phyloP scores from a whole-genome alignment of 2,888 invertebrate genomes.

The Busseola fusca region DNA sequence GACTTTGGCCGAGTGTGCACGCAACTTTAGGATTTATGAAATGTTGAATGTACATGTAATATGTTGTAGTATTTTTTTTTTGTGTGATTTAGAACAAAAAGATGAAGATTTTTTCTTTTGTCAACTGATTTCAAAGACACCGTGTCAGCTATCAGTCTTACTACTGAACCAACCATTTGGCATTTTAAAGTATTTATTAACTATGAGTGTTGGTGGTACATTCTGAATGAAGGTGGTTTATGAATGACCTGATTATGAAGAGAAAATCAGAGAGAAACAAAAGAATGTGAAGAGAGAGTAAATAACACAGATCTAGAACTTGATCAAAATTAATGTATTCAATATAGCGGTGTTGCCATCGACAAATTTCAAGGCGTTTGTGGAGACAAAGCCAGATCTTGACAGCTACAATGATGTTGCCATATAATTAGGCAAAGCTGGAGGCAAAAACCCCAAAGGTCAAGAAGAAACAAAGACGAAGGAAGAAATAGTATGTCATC shows the following conservation, averaged over 20 bases:
- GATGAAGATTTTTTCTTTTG: neutral
- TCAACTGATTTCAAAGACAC: neutral
- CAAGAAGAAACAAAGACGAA: neutral
- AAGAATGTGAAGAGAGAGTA: neutral
- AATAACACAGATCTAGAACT: neutral
- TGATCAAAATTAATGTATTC: neutral
- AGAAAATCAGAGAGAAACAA: neutral
- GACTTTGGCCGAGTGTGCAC: constrained; percentile 70
- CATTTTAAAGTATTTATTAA: neutral
- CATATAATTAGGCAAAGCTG: neutral
- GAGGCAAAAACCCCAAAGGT: neutral
- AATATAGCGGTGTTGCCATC: neutral
- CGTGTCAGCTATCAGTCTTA: neutral
- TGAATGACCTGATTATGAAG: neutral
- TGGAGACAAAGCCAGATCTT: neutral
- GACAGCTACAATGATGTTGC: neutral
- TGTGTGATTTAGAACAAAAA: constrained; percentile 11
- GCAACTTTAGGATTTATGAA: constrained; percentile 34
- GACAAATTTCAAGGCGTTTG: neutral
- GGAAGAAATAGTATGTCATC: neutral
- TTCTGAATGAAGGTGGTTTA: neutral
- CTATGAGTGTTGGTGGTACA: constrained; percentile 3
- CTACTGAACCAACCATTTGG: neutral
- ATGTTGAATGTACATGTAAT: neutral
- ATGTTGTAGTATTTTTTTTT: neutral